These are phyloP conservation scores for Apis cerana DNA, from an alignment of 1,140 invertebrate species.

Conservation along the genomic window DNA sequence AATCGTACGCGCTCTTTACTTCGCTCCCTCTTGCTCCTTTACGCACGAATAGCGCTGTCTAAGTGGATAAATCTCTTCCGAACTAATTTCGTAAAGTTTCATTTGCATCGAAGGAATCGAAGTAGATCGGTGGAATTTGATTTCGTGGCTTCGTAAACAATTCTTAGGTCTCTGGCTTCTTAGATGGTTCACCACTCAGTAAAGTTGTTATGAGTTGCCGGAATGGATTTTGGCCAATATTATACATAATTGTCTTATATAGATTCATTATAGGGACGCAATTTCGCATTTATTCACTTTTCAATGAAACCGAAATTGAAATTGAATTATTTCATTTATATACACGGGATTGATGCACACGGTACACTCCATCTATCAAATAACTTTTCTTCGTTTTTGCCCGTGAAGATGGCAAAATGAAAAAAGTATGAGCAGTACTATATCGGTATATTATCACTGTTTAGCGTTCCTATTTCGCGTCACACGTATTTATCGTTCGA, in stretches of 20 bases:
- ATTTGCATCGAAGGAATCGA: conserved; percentile 71
- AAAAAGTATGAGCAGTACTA: no score
- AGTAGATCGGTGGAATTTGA: conserved; percentile 61
- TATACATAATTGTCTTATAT: background rate
- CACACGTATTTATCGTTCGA: no score
- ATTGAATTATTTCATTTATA: no score
- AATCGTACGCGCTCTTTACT: background rate
- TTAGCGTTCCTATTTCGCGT: no score
- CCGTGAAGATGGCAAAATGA: no score
- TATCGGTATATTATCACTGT: no score
- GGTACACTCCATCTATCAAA: no score
- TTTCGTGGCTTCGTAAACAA: conserved; percentile 65
- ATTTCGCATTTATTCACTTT: conserved; percentile 26
- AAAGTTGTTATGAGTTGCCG: conserved; percentile 62
- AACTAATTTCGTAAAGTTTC: conserved; percentile 72
- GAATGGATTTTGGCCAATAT: conserved; percentile 39
- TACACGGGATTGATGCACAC: no score
- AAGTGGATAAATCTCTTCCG: conserved; percentile 69
- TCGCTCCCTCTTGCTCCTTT: conserved; percentile 39
- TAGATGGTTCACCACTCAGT: conserved; percentile 43
- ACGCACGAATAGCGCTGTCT: conserved; percentile 59
- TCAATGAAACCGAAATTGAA: no score
- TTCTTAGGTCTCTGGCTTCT: conserved; percentile 50
- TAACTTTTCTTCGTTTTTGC: no score
- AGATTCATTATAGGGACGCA: background rate